Base-by-base conservation (phyloP, 2,113 vertebrate species). In the Alligator sinensis region DNA sequence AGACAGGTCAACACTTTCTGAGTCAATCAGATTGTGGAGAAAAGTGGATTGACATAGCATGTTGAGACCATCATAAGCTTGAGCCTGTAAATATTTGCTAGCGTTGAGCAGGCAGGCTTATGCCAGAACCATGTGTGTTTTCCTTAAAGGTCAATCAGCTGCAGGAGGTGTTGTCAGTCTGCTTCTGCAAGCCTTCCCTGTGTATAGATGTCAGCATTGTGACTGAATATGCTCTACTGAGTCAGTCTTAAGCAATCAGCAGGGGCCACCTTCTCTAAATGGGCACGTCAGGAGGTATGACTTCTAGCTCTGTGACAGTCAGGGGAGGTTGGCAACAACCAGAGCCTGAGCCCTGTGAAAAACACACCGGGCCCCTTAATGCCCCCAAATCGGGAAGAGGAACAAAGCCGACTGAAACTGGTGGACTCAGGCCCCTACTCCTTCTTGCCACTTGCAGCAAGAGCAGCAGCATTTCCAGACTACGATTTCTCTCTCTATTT, bases 111-210 rank as follows among this genome's bases (percentile, higher is more conserved):
- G 85, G 92, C 24, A 63, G 8, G 86, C 80, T 70, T 62, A 55
- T 60, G 92, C 74, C 90, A 94, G 84, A 59, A 82, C 38, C 18
- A 6, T 1, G 79, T 86, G 92, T 28, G 10, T 59, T 88, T 84
- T 89, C 82, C 88, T 59, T 85, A 94, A 95, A 97, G 94, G 95
- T 95, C 96, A 96, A 18, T 81, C 91, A 88, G 95, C 85, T 88
- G 94, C 7, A 74, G 95, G 94, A 97, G 87, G 84, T 91, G 92
- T 0, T 87, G 93, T 59, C 87, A 94, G 89, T 19, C 79, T 55
- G 90, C 91, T 82, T 18, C 85, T 87, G 85, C 64, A 79, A 89
- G 81, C 79, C 64, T 75, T 75, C 34, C 68, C 80, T 0, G 3
- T 0, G 0, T 17, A 80, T 18, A 79, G 89, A 82, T 5, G 27